phyloP scores from a whole-genome alignment of 2,888 invertebrate species.

The Hipparchia sbordonii region DNA sequence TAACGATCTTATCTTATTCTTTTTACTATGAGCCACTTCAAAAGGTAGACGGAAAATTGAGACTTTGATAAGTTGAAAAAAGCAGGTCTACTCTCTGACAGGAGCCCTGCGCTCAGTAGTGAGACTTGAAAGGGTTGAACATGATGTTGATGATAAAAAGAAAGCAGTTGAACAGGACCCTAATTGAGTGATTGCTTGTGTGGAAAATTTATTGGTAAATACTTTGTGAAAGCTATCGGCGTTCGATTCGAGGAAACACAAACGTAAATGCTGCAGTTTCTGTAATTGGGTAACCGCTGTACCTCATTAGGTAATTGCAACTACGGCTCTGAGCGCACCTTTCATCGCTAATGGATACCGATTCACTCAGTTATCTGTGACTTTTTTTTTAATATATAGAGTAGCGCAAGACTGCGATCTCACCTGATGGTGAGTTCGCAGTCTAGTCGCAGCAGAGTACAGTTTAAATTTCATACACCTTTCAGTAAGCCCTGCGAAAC shows the following conservation, averaged over 20 bases:
- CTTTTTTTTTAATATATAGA: no score
- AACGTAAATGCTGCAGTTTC: constrained; percentile 44
- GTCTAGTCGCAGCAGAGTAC: no score
- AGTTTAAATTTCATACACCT: no score
- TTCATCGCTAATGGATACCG: constrained; percentile 12
- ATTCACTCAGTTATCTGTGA: background rate
- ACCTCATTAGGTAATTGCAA: constrained; percentile 80
- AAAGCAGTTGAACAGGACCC: background rate
- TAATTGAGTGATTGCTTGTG: constrained; percentile 5
- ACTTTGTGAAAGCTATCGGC: constrained; percentile 41
- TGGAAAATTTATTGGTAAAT: constrained; percentile 35
- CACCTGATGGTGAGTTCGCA: no score
- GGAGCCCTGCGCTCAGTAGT: no score
- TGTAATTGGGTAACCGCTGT: constrained; percentile 74
- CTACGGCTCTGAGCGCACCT: constrained; percentile 51
- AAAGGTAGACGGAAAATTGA: no score
- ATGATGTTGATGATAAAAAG: no score
- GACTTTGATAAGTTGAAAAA: no score
- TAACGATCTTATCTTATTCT: background rate
- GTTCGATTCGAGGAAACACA: constrained; percentile 3
- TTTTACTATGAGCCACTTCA: background rate
- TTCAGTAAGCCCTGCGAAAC: no score
- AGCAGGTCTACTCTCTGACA: no score
- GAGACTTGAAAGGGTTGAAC: no score
- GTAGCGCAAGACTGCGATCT: no score